Base-by-base conservation (phyloP, 2,797 vertebrate species). In the Lacerta agilis region DNA sequence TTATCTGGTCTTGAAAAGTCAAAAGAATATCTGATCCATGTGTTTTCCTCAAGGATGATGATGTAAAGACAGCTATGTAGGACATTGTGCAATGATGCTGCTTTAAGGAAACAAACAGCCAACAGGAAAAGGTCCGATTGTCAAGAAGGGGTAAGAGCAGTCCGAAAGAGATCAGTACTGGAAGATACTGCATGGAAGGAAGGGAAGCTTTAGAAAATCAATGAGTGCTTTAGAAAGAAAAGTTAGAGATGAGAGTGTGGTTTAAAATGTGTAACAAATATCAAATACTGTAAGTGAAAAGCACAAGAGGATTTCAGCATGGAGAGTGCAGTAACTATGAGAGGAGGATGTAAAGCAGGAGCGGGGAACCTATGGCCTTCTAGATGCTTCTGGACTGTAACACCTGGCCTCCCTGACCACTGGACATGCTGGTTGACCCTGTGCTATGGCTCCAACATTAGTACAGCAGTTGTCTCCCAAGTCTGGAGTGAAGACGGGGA, bases 121-220 rank as follows among this genome's bases (percentile, higher is more conserved):
- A 29, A 20, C 29, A 67, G 25, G 0, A 69, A 45, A 76, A 33
- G 0, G 33, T 75, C 23, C 15, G 3, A 33, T n/a, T 77, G 0
- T 5, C 38, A 77, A 67, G 83, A 33, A 43, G 49, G 38, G 27
- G 58, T 0, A 0, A 73, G 58, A 64, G 84, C 82, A 0, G 1
- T 0, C 17, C 3, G 0, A 0, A 23, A 77, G 2, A 0, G 45
- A 73, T 61, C 0, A 2, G n/a, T 1, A 71, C n/a, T 0, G 5
- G 41, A 72, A 73, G 0, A 15, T 5, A 2, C 73, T 89, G 17
- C 4, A 43, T 1, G 2, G 55, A 76, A 20, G 27, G 41, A 66
- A 77, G 10, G 55, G 8, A 55, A 55, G 5, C 27, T 18, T 78
- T n/a, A 55, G 61, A 0, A 8, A 17, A 8, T 36, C 69, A 82